Evolutionary conservation across 2,797 vertebrate species (phyloP), one percentile per base, ranked within the genome.

Genomic region (Parambassis ranga): DNA sequence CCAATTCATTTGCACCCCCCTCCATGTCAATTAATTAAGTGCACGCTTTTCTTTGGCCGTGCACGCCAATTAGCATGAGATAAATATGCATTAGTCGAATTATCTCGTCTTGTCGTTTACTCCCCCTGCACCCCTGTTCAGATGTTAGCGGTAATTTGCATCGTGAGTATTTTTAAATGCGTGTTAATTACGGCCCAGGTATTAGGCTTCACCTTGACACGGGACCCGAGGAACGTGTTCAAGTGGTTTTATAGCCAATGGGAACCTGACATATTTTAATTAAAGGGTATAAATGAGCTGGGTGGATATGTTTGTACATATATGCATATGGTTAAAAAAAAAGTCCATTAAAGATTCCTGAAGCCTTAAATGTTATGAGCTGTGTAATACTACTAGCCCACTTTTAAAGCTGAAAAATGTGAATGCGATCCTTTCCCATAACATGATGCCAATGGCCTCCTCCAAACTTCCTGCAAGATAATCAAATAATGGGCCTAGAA

Each of bases 11-110:
- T 75, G 75, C 83, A 42, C 66, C 75, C 55, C 77, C 82, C 86
- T 79, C 72, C 75, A 39, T 91, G 89, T 92, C 91, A 90, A 91
- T 93, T 92, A 92, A 92, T 91, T 90, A 91, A 89, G 87, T 89
- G 87, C 79, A 69, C 37, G 79, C 85, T 84, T 89, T 90, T 92
- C 89, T 92, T 91, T 87, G 74, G 87, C 87, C 82, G 68, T 85
- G 89, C 82, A 81, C 63, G 76, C 62, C 86, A 91, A 91, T 89
- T 90, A 90, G 84, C 90, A 92, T 91, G 85, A 91, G 83, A 90
- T 92, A 91, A 92, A 91, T 92, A 92, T 92, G 90, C 85, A 90
- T 91, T 85, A 90, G 87, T 57, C 2, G 47, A 88, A 87, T 90
- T 78, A 88, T 90, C 87, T 90, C 82, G 74, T 87, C 87, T 85